Base-by-base conservation (phyloP, 2,888 invertebrate genomes). In the Sarcophaga caerulescens region DNA sequence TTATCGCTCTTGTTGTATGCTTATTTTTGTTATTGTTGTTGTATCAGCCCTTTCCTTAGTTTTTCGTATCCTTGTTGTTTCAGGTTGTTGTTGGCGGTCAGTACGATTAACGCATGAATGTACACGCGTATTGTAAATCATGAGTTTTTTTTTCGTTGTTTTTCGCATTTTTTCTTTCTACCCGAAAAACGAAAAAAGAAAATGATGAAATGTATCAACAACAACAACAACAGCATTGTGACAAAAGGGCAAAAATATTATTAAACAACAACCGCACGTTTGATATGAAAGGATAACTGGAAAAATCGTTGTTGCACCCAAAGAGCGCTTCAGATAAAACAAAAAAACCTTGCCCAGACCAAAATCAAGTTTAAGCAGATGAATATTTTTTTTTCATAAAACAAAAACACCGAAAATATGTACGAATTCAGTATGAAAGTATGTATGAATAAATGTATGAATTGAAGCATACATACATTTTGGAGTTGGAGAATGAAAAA, bases 91-190 rank as follows among this genome's bases (percentile, higher is more conserved):
- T 65, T 79, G 71, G 71, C 80, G 85, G 85, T 80, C 83, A 83
- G 76, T 85, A 68, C 68, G 83, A 85, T 85, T 80, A 83, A 85
- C 80, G 85, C 85, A 83, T 83, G 82, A 82, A 71, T 73, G 80
- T 59, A 57, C 70, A 82, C 45, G 75, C 73, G 77, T 69, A 70
- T 78, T 81, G 69, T 73, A 52, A 60, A 75, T 71, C 81, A 85
- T 65, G 78, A 79, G 66, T 75, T 70, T 78, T 12, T 12, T 75
- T 74, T 70, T 35, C 8, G 1, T 65, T 70, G 11, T 4, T 35
- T 35, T 10, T 35, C 8, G 35, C 35, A 57, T 14, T 52, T 52
- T 52, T 52, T 52, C 52, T 17, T 52, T 52, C 17, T 52, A 12
- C 52, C 35, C 35, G 0, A 35, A 25, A 35, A n/a, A n/a, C n/a